Base-by-base conservation (phyloP, 1,140 invertebrate genomes). In the Trichonephila clavata region DNA sequence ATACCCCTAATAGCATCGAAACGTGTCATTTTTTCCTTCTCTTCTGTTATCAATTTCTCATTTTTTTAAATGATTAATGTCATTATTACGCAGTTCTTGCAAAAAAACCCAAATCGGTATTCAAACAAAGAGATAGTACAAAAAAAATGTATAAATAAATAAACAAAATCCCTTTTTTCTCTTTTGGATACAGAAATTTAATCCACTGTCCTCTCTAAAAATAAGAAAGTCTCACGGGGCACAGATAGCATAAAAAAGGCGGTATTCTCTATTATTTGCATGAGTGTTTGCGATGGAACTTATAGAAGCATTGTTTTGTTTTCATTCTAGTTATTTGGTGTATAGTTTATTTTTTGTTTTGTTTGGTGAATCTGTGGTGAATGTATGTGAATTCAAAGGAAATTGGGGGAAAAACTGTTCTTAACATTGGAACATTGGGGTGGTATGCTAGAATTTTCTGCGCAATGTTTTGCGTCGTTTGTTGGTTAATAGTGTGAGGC, bases 81-180 rank as follows among this genome's bases (percentile, higher is more conserved):
- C 81, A 57, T 83, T 24, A 83, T 83, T 81, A 7, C 57, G 86
- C 32, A 87, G 32, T 87, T 63, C 20, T 65, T 87, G 32, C 27
- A n/a, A 0, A 87, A 87, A 87, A 63, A 61, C 32, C 24, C 16
- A 43, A 87, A 87, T 87, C 86, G 39, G 63, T 87, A 87, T 43
- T 87, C 86, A 87, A 87, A 87, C 60, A 86, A 2, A 86, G n/a
- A 39, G 32, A 39, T 0, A 39, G 32, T 39, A 4, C 32, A 39
- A 39, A 39, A 39, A 32, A 1, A 32, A 39, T n/a, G n/a, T n/a
- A 39, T 39, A 39, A 39, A 39, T 39, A 39, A 39, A 39, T 57
- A 84, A n/a, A 84, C 13, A n/a, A 39, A 65, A 63, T 65, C 6
- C 27, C 2, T 43, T 63, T 8, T 84, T 1, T 5, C 50, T 7